Conservation (phyloP, 2,888 invertebrate genomes). For the Hyposoter dolosus region DNA sequence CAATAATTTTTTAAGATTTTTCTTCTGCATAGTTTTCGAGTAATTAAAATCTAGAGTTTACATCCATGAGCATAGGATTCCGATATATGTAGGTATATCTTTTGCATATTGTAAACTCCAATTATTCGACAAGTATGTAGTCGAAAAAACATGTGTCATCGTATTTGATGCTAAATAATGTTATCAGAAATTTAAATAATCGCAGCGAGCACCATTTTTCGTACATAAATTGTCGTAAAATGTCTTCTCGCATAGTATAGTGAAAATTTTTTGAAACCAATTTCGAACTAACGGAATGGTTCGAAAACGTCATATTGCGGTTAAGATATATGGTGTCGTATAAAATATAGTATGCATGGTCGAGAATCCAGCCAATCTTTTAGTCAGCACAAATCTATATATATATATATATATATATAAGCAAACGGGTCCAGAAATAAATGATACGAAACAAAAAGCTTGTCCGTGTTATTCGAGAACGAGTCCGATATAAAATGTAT, state of each 20-base stretch:
- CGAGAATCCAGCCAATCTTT: constrained; percentile 27
- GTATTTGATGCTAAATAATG: no score
- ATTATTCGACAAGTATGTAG: no score
- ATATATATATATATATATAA: background rate
- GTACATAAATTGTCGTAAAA: background rate
- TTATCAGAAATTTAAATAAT: no score
- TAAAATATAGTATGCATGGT: constrained; percentile 1
- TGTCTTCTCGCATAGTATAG: background rate
- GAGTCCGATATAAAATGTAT: constrained; percentile 35
- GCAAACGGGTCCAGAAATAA: constrained; percentile 1
- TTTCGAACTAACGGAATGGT: background rate
- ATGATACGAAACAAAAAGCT: constrained; percentile 41
- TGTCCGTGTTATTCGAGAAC: constrained; percentile 49
- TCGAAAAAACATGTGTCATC: no score
- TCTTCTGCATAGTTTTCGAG: no score
- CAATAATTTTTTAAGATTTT: no score
- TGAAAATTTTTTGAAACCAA: background rate
- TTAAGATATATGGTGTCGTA: background rate
- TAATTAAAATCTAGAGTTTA: no score
- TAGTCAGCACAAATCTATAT: constrained; percentile 5
- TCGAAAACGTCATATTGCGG: background rate
- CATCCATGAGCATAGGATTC: no score
- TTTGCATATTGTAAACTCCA: no score
- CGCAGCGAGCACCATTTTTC: background rate
- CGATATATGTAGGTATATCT: no score